phyloP scores from a whole-genome alignment of 2,797 vertebrate species.

The Macroramphosus scolopax region DNA sequence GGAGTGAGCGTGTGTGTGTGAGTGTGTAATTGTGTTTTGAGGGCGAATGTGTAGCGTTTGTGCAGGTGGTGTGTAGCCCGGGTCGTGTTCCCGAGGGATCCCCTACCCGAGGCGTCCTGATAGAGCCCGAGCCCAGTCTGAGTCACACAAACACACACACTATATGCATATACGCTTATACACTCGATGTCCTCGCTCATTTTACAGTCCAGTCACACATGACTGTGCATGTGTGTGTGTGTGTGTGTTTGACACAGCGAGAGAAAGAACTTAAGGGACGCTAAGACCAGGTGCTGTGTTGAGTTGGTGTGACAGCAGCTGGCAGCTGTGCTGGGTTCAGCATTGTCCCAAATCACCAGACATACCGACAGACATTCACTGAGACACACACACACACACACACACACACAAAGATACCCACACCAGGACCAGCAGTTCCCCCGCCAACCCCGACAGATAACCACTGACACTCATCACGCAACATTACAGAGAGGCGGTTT shows the following conservation, averaged over 20 bases:
- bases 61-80: constrained; percentile 3
- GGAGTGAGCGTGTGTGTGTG: constrained; percentile 20
- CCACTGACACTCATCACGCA: too few relatives aligned
- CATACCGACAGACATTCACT: constrained; percentile 3
- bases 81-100: constrained; percentile 27
- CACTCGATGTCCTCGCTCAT: constrained; percentile 22
- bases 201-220: constrained; percentile 11
- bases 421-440: too few relatives aligned
- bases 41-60: constrained; percentile 17
- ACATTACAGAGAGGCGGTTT: too few relatives aligned
- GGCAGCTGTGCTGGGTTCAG: constrained; percentile 40
- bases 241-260: constrained; percentile 18
- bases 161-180: constrained; percentile 17
- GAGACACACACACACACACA: constrained; percentile 1
- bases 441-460: too few relatives aligned
- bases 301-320: constrained; percentile 43
- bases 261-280: constrained; percentile 21
- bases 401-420: neutral
- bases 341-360: constrained; percentile 43
- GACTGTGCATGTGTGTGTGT: neutral
- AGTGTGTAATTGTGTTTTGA: constrained; percentile 18
- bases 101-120: constrained; percentile 27
- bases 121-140: constrained; percentile 42
- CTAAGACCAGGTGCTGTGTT: constrained; percentile 20
- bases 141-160: constrained; percentile 18